Evolutionary conservation across 2,888 invertebrate genomes (phyloP), one percentile per base, ranked within the genome.

Genomic region (Drosophila helvetica): DNA sequence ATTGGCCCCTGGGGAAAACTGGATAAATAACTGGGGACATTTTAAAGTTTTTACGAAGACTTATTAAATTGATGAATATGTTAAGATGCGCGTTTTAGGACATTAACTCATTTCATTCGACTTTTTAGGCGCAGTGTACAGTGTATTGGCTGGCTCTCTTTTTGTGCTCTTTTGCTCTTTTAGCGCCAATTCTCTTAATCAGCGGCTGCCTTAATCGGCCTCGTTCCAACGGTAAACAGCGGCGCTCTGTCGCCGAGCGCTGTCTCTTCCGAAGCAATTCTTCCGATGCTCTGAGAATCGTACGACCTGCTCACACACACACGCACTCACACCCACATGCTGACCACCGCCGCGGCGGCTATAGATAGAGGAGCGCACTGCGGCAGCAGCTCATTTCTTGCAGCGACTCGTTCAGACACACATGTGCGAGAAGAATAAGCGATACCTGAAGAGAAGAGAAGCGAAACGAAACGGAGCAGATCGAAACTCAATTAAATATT

Each of bases 321-420:
- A 18, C 17, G 5, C 25, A 19, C 63, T 33, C 10, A n/a, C 18
- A 47, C 22, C 27, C 22, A 19, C 10, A 22, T 53, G 38, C 38
- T 53, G 42, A n/a, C 50, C 10, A 10, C 66, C 17, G 63, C 25
- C 12, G 4, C 38, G 5, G 33, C 30, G 77, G 60, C 89, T 89
- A 90, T 90, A 89, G 69, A 90, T 89, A 90, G 73, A 55, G 74
- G 71, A 73, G 77, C 77, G 64, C 74, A 74, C 66, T 43, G 72
- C 62, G 62, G 45, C 68, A 76, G 79, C 60, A 78, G 75, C 78
- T 90, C 89, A 90, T 90, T 90, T 89, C 83, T 87, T 83, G 80
- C 81, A 85, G 78, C 77, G 76, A 87, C 86, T 82, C 81, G 88
- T 82, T 55, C 77, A 87, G 80, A 85, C 80, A 79, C 70, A 56